phyloP scores from a whole-genome alignment of 1,140 invertebrate species.

The Oppia nitens region DNA sequence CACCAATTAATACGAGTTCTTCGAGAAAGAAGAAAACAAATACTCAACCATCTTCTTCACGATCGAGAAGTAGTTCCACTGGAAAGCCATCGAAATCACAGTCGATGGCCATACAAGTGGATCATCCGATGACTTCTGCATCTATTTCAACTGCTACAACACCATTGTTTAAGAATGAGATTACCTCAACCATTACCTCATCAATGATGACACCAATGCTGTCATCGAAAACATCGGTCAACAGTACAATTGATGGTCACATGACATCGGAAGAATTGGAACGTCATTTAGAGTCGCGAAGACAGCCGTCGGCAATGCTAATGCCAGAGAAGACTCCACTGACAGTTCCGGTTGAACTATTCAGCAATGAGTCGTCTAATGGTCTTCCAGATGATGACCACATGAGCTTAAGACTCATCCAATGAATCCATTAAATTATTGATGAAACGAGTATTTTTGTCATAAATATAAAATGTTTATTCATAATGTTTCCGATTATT shows the following conservation, averaged over 20 bases:
- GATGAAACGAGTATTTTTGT: too few relatives aligned
- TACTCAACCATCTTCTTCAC: not conserved
- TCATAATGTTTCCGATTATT: too few relatives aligned
- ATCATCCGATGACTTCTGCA: not conserved
- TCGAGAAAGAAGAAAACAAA: constrained; percentile 8
- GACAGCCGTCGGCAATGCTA: constrained; percentile 40
- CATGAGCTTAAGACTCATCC: not conserved
- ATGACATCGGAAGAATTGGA: constrained; percentile 82
- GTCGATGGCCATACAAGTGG: not conserved
- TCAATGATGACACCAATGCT: not conserved
- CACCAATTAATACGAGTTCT: not conserved
- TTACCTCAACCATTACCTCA: not conserved
- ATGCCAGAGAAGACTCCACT: constrained; percentile 64
- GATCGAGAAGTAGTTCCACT: not conserved
- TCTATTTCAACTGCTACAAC: not conserved
- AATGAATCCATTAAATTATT: too few relatives aligned
- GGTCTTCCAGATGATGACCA: constrained; percentile 29
- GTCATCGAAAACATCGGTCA: not conserved
- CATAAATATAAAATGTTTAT: too few relatives aligned
- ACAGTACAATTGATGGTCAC: constrained; percentile 41
- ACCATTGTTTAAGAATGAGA: not conserved
- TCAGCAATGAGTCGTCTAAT: constrained; percentile 57
- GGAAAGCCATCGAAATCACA: not conserved
- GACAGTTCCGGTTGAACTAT: constrained; percentile 76
- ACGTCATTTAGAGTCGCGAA: constrained; percentile 53